Evolutionary conservation across 2,797 vertebrate genomes (phyloP), one percentile per base, ranked within the genome.

Genomic region (Otus scops): DNA sequence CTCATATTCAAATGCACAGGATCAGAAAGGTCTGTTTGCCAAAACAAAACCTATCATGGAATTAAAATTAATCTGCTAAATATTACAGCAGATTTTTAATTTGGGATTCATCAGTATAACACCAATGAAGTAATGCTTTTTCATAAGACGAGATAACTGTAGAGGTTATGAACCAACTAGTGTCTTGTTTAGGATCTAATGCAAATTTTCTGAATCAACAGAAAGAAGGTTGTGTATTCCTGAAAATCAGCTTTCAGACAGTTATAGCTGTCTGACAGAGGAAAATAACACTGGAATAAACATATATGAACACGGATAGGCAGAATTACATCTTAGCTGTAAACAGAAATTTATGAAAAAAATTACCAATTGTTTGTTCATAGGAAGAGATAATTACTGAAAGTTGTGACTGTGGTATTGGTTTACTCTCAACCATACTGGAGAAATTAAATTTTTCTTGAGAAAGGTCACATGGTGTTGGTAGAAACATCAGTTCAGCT

Each of bases 341-440:
- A 79, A 75, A 69, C 13, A 88, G 24, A 95, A 78, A 65, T 48
- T 59, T 11, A 77, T 69, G 23, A 64, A 73, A 86, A 50, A 98
- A 50, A 98, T 98, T 98, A 99, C 99, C 98, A 73, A 99, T 98
- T 67, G 99, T 98, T 92, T 97, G 97, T 70, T 98, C 97, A 96
- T 98, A 99, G 26, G 99, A 99, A 93, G 98, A 97, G 89, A 98
- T 97, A 57, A 99, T 92, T 12, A 98, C 88, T 47, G 98, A 92
- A 24, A 98, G 91, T 65, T 98, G 97, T 14, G 98, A 98, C 65
- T 67, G 88, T 56, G 98, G 97, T 78, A 99, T 97, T 48, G 98
- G 98, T 80, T 96, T 97, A 83, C 96, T 98, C 96, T 98, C 98
- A 91, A 99, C 95, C 13, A 96, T 96, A 76, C 93, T 95, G 81